phyloP scores from a whole-genome alignment of 1,140 invertebrate genomes.

The Drosophila malerkotliana region DNA sequence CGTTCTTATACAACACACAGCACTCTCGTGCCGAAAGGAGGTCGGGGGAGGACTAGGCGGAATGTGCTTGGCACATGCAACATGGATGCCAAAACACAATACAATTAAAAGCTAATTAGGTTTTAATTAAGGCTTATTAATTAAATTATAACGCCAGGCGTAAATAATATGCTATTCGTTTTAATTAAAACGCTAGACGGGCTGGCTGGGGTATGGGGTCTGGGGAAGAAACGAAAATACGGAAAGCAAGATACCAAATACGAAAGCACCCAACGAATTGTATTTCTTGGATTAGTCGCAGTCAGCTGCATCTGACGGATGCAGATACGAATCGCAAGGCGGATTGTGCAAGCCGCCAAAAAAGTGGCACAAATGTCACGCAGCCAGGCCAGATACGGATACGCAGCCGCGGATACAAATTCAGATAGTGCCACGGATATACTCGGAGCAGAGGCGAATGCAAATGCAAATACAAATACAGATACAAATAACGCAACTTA shows the following conservation, averaged over 20 bases:
- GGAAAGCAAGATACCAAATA: slow-evolving; percentile 2
- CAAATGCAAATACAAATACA: slow-evolving; percentile 42
- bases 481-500: slow-evolving; percentile 37
- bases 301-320: slow-evolving; percentile 55
- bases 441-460: slow-evolving; percentile 11
- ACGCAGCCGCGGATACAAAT: slow-evolving; percentile 31
- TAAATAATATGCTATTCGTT: slow-evolving; percentile 74
- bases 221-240: slow-evolving; percentile 1
- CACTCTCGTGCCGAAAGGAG: slow-evolving; percentile 38
- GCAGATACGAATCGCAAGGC: slow-evolving; percentile 34
- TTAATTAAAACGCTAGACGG: slow-evolving; percentile 59
- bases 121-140: slow-evolving; percentile 77
- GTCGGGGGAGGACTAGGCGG: slow-evolving; percentile 3
- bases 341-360: slow-evolving; percentile 45
- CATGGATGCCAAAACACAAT: slow-evolving; percentile 28
- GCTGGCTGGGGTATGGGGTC: neutral
- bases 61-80: slow-evolving; percentile 58
- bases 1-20: slow-evolving; percentile 27
- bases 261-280: slow-evolving; percentile 9
- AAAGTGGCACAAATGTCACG: slow-evolving; percentile 54
- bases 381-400: slow-evolving; percentile 43
- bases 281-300: slow-evolving; percentile 26
- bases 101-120: slow-evolving; percentile 78
- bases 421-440: slow-evolving; percentile 26
- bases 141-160: slow-evolving; percentile 76